These are phyloP conservation scores for Mugil cephalus DNA, from an alignment of 2,113 vertebrate genomes.

Conservation along the genomic window DNA sequence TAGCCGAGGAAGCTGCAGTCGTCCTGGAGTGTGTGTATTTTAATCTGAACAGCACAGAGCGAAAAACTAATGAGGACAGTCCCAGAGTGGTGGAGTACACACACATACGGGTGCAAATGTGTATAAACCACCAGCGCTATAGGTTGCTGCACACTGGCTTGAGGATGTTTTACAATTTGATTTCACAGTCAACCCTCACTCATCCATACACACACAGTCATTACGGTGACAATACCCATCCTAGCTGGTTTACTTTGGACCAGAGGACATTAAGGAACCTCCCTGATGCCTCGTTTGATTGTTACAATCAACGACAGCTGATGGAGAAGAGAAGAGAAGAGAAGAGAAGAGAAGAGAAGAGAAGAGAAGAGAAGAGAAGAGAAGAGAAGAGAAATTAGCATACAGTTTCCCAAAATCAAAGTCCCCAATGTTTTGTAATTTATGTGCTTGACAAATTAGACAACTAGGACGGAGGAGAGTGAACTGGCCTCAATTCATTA, in stretches of 20 bases:
- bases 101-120: background rate
- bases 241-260: conserved; percentile 26
- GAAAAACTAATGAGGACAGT: conserved; percentile 31
- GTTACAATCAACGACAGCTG: conserved; percentile 38
- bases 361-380: background rate
- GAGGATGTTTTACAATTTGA: conserved; percentile 32
- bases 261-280: conserved; percentile 24
- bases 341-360: too few species aligned
- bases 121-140: background rate
- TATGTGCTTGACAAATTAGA: conserved; percentile 31
- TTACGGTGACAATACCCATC: conserved; percentile 6
- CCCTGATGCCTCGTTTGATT: conserved; percentile 23
- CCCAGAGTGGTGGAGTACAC: background rate
- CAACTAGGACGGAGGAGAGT: background rate
- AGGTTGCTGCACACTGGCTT: background rate
- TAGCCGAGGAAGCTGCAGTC: conserved; percentile 21
- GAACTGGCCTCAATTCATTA: conserved; percentile 19
- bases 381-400: conserved; percentile 15
- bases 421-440: conserved; percentile 20
- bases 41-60: background rate
- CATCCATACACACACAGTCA: background rate
- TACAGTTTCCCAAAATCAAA: conserved; percentile 11
- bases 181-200: background rate
- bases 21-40: conserved; percentile 13
- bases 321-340: background rate